Evolutionary conservation across 2,797 vertebrate genomes (phyloP).

Genomic region (Phoxinus dragarum): DNA sequence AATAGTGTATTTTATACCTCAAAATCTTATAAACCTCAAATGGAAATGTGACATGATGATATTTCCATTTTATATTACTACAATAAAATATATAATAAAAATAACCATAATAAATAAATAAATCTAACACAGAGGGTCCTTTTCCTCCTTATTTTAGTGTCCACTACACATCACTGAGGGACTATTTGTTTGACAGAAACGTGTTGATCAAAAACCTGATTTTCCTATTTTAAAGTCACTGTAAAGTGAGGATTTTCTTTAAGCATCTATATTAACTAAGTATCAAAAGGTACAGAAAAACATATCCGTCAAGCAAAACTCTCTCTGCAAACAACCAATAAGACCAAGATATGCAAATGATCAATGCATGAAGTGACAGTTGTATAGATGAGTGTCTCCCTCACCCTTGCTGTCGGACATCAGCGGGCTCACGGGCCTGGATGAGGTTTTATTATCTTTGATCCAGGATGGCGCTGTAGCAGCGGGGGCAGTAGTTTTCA

Average conservation of each 20-base stretch:
- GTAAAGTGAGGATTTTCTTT: background rate
- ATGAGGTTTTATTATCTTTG: constrained; percentile 30
- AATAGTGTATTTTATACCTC: background rate
- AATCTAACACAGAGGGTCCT: too few species aligned
- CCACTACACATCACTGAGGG: too few species aligned
- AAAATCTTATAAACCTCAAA: too few species aligned
- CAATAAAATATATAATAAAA: too few species aligned
- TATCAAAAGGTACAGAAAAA: background rate
- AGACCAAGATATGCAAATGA: background rate
- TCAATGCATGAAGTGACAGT: background rate
- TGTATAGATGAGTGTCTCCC: background rate
- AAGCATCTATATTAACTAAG: background rate
- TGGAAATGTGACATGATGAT: too few species aligned
- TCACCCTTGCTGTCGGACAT: constrained; percentile 57
- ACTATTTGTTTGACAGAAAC: background rate
- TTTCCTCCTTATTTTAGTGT: too few species aligned
- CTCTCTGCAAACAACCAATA: background rate
- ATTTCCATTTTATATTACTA: too few species aligned
- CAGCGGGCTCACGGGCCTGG: constrained; percentile 18
- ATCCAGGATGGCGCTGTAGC: constrained; percentile 38
- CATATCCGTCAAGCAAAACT: background rate
- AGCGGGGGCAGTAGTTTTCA: constrained; percentile 1
- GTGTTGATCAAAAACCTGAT: background rate
- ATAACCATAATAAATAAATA: too few species aligned
- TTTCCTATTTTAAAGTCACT: background rate